Base-by-base conservation (phyloP, 2,888 invertebrate species). In the Ophion ventricosus region DNA sequence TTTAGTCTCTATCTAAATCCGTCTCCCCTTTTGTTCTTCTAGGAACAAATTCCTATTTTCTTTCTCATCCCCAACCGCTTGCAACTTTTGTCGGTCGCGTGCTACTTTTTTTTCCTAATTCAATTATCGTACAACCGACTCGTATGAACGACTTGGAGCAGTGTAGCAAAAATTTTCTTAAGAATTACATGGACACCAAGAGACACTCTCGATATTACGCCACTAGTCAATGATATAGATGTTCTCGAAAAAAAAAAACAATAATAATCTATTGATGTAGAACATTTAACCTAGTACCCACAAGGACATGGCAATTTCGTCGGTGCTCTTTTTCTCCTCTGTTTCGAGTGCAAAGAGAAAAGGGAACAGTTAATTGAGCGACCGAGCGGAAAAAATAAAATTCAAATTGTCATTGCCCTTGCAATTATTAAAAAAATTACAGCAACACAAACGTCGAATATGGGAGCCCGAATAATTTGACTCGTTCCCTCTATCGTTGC, bases 131-230 rank as follows among this genome's bases (percentile, higher is more conserved):
- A 66, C 26, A 78, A 67, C 73, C 40, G 17, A 83, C 72, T 80
- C 63, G 67, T 56, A 81, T 63, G 63, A 83, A 80, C 66, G 66
- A 83, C 75, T 77, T 67, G 80, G 67, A 67, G 80, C 76, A 76
- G 80, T 59, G 76, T 83, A 76, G 76, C 80, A 73, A 83, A 83
- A 80, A 63, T 54, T 49, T 77, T 54, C 59, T 80, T 63, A 76
- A 35, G 59, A 70, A 72, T 66, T 56, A 40, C 64, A 76, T 14
- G 67, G 63, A 72, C 80, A 73, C 63, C 73, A 72, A 80, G 59
- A 56, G 35, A 49, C 23, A 35, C 57, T 67, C 35, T 40, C 35
- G 69, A 23, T 76, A 49, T 29, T 29, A 61, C 79, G 74, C 40
- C 17, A 57, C 26, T 57, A 29, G 8, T 35, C 10, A 17, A 23